Percentiles rank a stretch among this genome's conserved stretches.
phyloP scores from a whole-genome alignment of 2,113 vertebrate genomes.

The Pseudopodoces humilis region DNA sequence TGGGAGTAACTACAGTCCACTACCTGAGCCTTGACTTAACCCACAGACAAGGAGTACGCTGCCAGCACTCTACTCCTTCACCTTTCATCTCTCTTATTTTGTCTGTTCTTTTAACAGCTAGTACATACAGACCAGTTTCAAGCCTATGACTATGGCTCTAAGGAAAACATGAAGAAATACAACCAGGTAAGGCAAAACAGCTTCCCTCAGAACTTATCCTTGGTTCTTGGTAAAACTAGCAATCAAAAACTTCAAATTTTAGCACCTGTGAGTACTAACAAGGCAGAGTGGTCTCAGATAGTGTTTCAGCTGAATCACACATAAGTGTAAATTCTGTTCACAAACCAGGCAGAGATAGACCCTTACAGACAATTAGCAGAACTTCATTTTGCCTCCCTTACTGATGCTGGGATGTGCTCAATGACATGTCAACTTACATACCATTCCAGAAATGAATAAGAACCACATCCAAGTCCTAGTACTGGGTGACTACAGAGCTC shows the following conservation, averaged over 20 bases:
- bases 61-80: background rate
- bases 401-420: background rate
- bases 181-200: background rate
- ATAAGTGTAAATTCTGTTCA: accelerated
- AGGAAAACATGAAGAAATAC: constrained; percentile 50
- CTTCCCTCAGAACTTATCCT: background rate
- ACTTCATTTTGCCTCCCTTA: background rate
- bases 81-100: background rate
- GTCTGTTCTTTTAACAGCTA: background rate
- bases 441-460: background rate
- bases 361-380: background rate
- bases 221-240: background rate
- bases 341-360: background rate
- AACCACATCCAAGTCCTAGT: background rate
- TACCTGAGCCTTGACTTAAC: background rate
- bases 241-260: background rate
- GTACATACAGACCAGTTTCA: background rate
- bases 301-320: background rate
- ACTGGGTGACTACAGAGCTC: background rate
- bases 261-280: background rate
- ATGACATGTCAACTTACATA: background rate
- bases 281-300: background rate
- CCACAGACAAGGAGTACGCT: background rate
- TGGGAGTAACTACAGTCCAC: background rate
- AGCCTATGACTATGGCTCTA: constrained; percentile 18